A percentile compares a stretch with the other conserved stretches of the same genome.
These are phyloP conservation scores for Venustoraphidia nigricollis DNA, from an alignment of 2,888 invertebrate genomes.

Conservation along the genomic window DNA sequence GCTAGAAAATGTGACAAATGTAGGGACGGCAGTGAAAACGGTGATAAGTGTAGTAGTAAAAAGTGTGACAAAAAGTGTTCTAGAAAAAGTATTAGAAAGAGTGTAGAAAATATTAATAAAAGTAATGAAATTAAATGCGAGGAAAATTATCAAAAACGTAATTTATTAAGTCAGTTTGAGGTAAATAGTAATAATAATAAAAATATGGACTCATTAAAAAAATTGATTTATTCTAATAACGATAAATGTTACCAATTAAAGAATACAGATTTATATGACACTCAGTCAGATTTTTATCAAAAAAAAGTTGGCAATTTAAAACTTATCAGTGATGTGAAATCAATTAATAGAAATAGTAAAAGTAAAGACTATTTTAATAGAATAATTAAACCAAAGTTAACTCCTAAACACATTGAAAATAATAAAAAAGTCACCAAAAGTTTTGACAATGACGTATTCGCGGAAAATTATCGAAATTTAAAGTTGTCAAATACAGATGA, in stretches of 20 bases:
- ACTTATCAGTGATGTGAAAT: background rate
- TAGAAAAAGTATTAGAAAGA: conserved; percentile 19
- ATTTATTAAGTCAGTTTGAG: background rate
- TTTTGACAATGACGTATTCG: too few relatives aligned
- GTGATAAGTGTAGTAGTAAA: conserved; percentile 3
- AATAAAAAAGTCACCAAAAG: too few relatives aligned
- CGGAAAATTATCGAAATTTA: too few relatives aligned
- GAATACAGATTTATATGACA: background rate
- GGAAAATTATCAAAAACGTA: background rate
- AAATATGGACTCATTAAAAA: background rate
- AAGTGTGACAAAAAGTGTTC: conserved; percentile 3
- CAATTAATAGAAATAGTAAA: background rate
- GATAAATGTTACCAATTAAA: background rate
- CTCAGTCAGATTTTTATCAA: background rate
- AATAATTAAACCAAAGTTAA: background rate
- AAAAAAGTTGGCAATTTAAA: background rate
- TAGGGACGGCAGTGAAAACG: conserved; percentile 6
- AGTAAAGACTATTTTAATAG: background rate
- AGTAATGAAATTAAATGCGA: background rate
- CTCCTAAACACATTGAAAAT: background rate
- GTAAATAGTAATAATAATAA: background rate
- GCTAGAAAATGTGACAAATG: conserved; percentile 5
- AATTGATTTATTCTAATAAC: background rate
- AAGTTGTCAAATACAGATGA: background rate
- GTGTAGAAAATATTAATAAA: background rate